These are phyloP conservation scores for Spodoptera exigua DNA, from an alignment of 2,888 invertebrate genomes.

Conservation along the genomic window DNA sequence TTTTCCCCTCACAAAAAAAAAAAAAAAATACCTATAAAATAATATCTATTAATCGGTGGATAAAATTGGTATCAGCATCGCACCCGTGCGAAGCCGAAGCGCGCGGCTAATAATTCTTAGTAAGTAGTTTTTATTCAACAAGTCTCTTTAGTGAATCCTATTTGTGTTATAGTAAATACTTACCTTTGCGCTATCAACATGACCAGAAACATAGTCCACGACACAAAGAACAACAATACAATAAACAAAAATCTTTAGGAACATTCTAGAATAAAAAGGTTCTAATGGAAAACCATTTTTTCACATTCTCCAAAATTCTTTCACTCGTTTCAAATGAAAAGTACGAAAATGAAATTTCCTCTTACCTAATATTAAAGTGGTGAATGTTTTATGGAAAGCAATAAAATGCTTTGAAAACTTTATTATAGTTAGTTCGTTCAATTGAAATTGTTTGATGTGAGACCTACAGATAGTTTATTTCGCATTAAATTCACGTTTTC, in stretches of 20 bases:
- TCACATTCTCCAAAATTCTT: conserved; percentile 3
- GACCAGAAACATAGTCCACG: conserved; percentile 59
- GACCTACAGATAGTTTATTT: conserved; percentile 15
- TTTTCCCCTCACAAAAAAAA: too few relatives aligned
- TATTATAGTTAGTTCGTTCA: conserved; percentile 21
- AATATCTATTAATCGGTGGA: too few relatives aligned
- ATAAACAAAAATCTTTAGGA: conserved; percentile 16
- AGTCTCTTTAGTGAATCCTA: too few relatives aligned
- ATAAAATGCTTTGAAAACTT: conserved; percentile 35
- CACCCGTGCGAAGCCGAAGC: too few relatives aligned
- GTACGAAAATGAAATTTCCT: conserved; percentile 21
- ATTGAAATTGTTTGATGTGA: conserved; percentile 25
- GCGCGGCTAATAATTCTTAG: too few relatives aligned
- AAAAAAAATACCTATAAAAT: too few relatives aligned
- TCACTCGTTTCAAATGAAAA: conserved; percentile 17
- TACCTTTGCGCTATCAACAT: conserved; percentile 81
- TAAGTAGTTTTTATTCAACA: too few relatives aligned
- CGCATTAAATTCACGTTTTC: conserved; percentile 7
- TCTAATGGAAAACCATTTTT: conserved; percentile 37
- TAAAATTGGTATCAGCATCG: too few relatives aligned
- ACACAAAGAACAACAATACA: conserved; percentile 12
- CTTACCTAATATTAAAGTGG: conserved; percentile 18
- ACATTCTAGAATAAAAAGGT: conserved; percentile 36
- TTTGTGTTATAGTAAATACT: conserved; percentile 14
- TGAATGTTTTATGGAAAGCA: conserved; percentile 36